Base-by-base conservation (phyloP, 1,140 invertebrate species). In the Drosophila malerkotliana region DNA sequence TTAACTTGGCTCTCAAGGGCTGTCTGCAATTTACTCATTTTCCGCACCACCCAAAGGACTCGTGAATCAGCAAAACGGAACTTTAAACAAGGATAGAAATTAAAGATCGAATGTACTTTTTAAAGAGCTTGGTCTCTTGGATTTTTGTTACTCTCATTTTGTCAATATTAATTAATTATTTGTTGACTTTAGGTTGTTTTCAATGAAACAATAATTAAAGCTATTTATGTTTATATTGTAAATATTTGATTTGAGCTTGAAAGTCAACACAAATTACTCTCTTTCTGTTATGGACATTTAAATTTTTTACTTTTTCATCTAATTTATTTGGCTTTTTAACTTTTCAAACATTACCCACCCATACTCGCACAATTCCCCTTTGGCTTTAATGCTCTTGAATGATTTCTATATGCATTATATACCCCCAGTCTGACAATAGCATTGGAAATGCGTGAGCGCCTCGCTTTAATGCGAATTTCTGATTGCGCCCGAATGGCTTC, bases 401-500 rank as follows among this genome's bases (percentile, higher is more conserved):
- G 72, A 68, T 69, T 77, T 12, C 72, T 47, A 61, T 77, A 76
- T 78, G 26, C 61, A 7, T 52, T 39, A 24, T 44, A 28, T 68
- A 58, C 64, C 58, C 48, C 68, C 71, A 55, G 62, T 63, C 63
- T 77, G 73, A 77, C 82, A 87, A 74, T 63, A 62, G 68, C 61
- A 59, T 75, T 78, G 78, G 52, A 75, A 78, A 79, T 87, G 78
- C 60, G 66, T 77, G 59, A 77, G 73, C 72, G 77, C 57, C 51
- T 77, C 69, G 62, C 69, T 87, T 88, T 87, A 87, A 87, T 87
- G 82, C 66, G 82, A 83, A 88, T 61, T 78, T 88, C 79, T 88
- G 83, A 87, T 87, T 87, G 82, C 82, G 83, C 83, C 83, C 83
- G 75, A 87, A 87, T 87, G 62, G 83, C 83, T 88, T 88, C 84